Conservation (phyloP, 2,888 invertebrate genomes). For the Catonia carolina region DNA sequence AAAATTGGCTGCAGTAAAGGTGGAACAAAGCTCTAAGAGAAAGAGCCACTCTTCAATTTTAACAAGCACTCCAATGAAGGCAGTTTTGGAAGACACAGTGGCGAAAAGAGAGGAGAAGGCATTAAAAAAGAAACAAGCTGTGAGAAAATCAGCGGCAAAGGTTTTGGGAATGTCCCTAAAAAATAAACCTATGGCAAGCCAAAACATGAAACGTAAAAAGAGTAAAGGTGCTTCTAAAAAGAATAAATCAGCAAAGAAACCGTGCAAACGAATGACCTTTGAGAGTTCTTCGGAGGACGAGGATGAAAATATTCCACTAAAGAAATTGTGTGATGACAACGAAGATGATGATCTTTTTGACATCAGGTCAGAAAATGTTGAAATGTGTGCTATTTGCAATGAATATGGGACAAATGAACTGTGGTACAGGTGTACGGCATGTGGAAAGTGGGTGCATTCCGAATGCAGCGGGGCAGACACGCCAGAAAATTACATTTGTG, state of each 20-base stretch:
- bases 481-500: conserved; percentile 12
- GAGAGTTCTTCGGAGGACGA: conserved; percentile 5
- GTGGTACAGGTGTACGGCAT: conserved; percentile 13
- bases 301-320: conserved; percentile 8
- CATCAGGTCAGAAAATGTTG: neutral
- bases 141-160: conserved; percentile 8
- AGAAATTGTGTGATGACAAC: conserved; percentile 9
- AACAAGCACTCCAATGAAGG: conserved; percentile 15
- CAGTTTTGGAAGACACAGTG: conserved; percentile 5
- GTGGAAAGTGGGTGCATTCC: conserved; percentile 16
- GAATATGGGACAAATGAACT: conserved; percentile 8
- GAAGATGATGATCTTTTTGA: conserved; percentile 15
- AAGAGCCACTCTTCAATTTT: conserved; percentile 8
- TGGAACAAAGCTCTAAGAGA: neutral
- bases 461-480: conserved; percentile 11
- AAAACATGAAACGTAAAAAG: neutral
- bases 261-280: conserved; percentile 6
- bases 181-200: conserved; percentile 3
- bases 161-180: neutral
- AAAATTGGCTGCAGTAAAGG: neutral
- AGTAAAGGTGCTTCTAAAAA: neutral
- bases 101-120: conserved; percentile 3
- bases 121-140: neutral
- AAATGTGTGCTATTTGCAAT: conserved; percentile 6
- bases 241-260: neutral